A percentile compares a stretch with the other conserved stretches of the same genome.
These are phyloP conservation scores for Maniola hyperantus DNA, from an alignment of 2,888 invertebrate genomes.

Conservation along the genomic window DNA sequence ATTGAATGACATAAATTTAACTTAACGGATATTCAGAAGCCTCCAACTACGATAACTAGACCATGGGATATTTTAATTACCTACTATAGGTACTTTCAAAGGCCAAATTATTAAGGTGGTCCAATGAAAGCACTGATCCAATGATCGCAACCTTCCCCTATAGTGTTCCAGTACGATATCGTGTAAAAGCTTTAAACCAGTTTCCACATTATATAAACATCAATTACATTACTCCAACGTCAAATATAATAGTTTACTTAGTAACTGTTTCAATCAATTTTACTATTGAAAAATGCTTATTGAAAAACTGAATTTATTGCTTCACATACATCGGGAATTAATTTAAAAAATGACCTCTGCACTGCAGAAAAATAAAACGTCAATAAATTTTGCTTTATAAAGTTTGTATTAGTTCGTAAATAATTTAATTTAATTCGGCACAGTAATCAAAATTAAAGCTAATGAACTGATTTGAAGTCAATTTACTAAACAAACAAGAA, in stretches of 20 bases:
- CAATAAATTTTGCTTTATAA: slow-evolving; percentile 18
- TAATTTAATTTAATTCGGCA: slow-evolving; percentile 15
- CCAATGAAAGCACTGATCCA: no score
- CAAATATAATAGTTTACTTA: no score
- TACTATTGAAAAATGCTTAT: neutral
- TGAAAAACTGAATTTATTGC: neutral
- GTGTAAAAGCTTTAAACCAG: no score
- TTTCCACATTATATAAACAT: no score
- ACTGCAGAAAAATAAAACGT: neutral
- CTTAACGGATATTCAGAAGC: neutral
- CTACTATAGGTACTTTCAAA: no score
- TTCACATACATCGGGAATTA: neutral
- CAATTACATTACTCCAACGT: no score
- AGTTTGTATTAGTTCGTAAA: slow-evolving; percentile 17
- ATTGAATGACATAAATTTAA: neutral
- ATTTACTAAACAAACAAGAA: slow-evolving; percentile 40
- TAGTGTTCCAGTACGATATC: no score
- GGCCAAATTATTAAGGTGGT: no score
- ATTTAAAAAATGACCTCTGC: slow-evolving; percentile 1
- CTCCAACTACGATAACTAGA: neutral
- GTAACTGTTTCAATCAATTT: neutral
- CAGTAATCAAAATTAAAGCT: slow-evolving; percentile 13
- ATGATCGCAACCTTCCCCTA: no score
- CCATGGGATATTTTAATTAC: neutral
- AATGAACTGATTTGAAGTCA: slow-evolving; percentile 31